Conservation (phyloP, 1,140 invertebrate species). For the Euwallacea similis region DNA sequence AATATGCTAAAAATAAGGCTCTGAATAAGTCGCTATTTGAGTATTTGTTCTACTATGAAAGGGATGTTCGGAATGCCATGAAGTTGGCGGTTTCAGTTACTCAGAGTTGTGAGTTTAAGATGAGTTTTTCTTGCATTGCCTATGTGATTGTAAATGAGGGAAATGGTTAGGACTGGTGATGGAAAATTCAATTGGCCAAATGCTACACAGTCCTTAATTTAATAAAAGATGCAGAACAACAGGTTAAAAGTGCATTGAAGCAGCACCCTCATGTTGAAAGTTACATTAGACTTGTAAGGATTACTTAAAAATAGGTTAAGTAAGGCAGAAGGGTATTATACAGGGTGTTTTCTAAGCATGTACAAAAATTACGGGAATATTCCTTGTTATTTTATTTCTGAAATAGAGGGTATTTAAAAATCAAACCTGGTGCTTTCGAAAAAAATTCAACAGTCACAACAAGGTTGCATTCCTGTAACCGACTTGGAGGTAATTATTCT, state of each 20-base stretch:
- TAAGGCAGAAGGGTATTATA: too few species aligned
- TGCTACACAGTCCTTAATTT: conserved; percentile 90
- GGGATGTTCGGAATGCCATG: conserved; percentile 83
- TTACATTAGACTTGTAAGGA: conserved; percentile 69
- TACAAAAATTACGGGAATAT: too few species aligned
- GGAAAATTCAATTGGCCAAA: conserved; percentile 93
- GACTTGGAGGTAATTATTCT: too few species aligned
- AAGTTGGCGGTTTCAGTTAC: conserved; percentile 86
- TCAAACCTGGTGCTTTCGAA: too few species aligned
- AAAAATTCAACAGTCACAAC: too few species aligned
- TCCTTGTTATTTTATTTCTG: too few species aligned
- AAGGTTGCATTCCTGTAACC: too few species aligned
- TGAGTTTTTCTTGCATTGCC: conserved; percentile 50
- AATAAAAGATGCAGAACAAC: conserved; percentile 88
- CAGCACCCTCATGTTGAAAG: conserved; percentile 76
- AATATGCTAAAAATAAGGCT: conserved; percentile 77
- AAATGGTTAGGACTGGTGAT: conserved; percentile 77
- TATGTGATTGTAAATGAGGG: too few species aligned
- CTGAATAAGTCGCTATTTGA: conserved; percentile 89
- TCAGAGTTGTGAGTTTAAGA: conserved; percentile 70
- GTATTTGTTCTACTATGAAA: conserved; percentile 92
- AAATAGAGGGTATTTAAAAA: too few species aligned
- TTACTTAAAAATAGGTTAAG: conserved; percentile 65
- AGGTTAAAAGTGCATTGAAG: conserved; percentile 80
- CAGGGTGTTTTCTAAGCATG: too few species aligned